Base-by-base conservation (phyloP, 2,113 vertebrate species). In the Scomber japonicus region DNA sequence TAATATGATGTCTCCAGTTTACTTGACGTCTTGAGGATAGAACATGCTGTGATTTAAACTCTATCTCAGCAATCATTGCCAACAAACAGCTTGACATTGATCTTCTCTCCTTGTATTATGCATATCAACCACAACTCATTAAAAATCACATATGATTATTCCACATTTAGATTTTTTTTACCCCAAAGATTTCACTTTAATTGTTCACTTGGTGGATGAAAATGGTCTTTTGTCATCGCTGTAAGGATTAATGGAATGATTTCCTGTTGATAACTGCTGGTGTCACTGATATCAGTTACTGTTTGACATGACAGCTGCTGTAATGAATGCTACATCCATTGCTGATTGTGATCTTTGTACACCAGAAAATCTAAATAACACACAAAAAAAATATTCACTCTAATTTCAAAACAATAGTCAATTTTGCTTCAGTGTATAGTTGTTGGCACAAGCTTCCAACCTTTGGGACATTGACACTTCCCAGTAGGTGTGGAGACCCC, bases 201-300 rank as follows among this genome's bases (percentile, higher is more conserved):
- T 55, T 64, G 60, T 30, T 31, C 2, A 0, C 40, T 5, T 65
- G 21, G 8, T 27, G 49, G 17, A 59, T 54, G 15, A 14, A 62
- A 57, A 31, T 7, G 5, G 3, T 24, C n/a, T 1, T 40, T 55
- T 54, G 1, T 62, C 14, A 44, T 53, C 4, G 30, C 14, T 49
- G 51, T 21, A 35, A 14, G 19, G 30, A 21, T 12, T 14, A 50
- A 3, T 11, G 1, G 5, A 21, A 24, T 69, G n/a, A 78, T 72
- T 69, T 73, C 53, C 48, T 56, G 48, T 24, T 56, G 51, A 59
- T n/a, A 45, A 24, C 15, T 13, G 50, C 46, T 48, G 56, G 35
- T 57, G 11, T 21, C 16, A 54, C 57, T 55, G 50, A 79, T 40
- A 4, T 50, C 46, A 65, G 44, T 24, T 21, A 12, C n/a, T 50